These are phyloP conservation scores for Belonocnema kinseyi DNA, from an alignment of 1,140 invertebrate species.

Conservation along the genomic window DNA sequence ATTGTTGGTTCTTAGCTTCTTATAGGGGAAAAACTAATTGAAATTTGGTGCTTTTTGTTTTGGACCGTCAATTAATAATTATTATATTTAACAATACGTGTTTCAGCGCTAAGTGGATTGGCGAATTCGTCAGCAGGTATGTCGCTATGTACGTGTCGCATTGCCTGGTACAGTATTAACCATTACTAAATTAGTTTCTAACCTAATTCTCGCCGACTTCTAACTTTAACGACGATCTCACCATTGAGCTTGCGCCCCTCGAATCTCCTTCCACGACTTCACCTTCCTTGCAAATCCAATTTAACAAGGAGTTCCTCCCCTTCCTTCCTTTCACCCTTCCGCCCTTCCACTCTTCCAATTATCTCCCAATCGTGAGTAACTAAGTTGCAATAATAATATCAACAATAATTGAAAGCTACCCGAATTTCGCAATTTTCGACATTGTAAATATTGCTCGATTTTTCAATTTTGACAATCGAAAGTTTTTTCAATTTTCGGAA, in stretches of 20 bases:
- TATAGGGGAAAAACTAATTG: background rate
- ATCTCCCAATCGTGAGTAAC: background rate
- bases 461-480: no score
- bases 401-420: background rate
- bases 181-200: constrained; percentile 70
- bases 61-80: constrained; percentile 33
- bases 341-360: background rate
- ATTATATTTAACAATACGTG: constrained; percentile 59
- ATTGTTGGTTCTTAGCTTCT: background rate
- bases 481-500: no score
- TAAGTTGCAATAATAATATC: constrained; percentile 15
- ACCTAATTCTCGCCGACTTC: constrained; percentile 27
- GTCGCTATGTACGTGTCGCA: constrained; percentile 75
- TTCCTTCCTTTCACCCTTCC: background rate
- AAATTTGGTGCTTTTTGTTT: background rate
- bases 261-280: background rate
- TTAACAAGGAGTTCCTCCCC: background rate
- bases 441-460: no score
- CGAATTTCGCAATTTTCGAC: no score
- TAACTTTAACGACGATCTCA: constrained; percentile 30
- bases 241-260: constrained; percentile 7
- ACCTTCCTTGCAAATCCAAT: constrained; percentile 4
- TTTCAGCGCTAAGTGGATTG: constrained; percentile 77
- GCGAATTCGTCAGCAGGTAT: constrained; percentile 76
- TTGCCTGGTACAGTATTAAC: constrained; percentile 76